Evolutionary conservation across 2,888 invertebrate species (phyloP).

Genomic region (Alviniconcha strummeri): DNA sequence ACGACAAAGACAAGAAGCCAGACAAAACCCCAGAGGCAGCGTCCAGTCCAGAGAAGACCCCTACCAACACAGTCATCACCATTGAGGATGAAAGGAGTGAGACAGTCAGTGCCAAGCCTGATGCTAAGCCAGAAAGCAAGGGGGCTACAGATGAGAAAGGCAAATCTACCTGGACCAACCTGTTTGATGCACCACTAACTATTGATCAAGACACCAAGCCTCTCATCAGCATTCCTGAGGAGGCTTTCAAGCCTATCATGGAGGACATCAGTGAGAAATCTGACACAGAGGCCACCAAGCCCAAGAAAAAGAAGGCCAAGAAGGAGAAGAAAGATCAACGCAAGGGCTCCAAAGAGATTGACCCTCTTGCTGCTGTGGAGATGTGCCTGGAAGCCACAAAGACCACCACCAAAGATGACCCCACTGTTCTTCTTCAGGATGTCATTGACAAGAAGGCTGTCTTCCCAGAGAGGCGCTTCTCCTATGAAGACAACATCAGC

Average conservation of each 20-base stretch:
- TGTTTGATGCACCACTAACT: background rate
- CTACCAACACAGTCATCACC: background rate
- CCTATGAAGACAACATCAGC: constrained; percentile 19
- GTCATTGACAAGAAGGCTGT: constrained; percentile 26
- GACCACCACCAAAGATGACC: constrained; percentile 14
- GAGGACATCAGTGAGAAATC: constrained; percentile 19
- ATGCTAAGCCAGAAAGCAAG: constrained; percentile 19
- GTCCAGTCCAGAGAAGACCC: constrained; percentile 20
- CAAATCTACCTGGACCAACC: constrained; percentile 16
- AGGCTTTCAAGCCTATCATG: constrained; percentile 19
- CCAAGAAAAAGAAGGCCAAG: constrained; percentile 42
- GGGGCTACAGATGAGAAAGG: background rate
- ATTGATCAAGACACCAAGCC: constrained; percentile 28
- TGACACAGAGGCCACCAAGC: constrained; percentile 10
- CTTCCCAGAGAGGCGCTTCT: constrained; percentile 27
- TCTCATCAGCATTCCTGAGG: constrained; percentile 29
- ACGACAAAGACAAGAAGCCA: constrained; percentile 35
- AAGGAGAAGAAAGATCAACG: constrained; percentile 38
- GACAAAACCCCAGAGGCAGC: constrained; percentile 19
- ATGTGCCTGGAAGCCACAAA: constrained; percentile 26
- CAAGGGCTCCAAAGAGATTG: constrained; percentile 34
- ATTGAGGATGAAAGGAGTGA: background rate
- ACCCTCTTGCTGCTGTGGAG: constrained; percentile 32
- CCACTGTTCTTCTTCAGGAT: constrained; percentile 16
- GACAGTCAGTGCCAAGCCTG: background rate